Evolutionary conservation across 1,140 invertebrate species (phyloP).

Genomic region (Pantala flavescens): DNA sequence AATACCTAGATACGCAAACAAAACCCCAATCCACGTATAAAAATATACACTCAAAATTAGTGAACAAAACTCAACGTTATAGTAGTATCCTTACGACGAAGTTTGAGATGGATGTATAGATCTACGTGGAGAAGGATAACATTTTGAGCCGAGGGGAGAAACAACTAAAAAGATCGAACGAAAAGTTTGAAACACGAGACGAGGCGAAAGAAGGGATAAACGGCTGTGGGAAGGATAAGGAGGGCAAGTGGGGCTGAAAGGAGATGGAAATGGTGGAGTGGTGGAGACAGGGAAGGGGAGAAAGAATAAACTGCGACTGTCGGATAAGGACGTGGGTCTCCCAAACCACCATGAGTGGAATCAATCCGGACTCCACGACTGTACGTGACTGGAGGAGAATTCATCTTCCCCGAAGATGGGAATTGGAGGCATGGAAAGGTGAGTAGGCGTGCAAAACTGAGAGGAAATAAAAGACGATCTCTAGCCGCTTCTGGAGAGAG

Average conservation of each 20-base stretch:
- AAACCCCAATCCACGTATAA: too few relatives aligned
- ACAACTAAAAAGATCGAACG: not conserved
- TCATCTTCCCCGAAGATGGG: not conserved
- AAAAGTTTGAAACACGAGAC: not conserved
- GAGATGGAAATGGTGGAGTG: not conserved
- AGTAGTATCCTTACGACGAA: too few relatives aligned
- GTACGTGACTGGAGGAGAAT: not conserved
- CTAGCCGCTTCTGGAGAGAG: too few relatives aligned
- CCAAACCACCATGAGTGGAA: not conserved
- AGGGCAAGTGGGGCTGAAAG: not conserved
- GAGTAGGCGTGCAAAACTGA: not conserved
- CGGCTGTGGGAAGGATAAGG: not conserved
- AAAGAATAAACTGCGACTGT: constrained; percentile 7
- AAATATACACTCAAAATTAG: too few relatives aligned
- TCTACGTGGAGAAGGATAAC: too few relatives aligned
- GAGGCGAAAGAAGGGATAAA: not conserved
- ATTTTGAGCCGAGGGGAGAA: not conserved
- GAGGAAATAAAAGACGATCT: too few relatives aligned
- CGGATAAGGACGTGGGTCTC: not conserved
- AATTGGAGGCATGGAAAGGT: not conserved
- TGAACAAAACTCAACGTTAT: too few relatives aligned
- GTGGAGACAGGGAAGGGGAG: not conserved
- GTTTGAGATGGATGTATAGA: too few relatives aligned
- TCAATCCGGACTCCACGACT: not conserved
- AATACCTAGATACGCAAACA: too few relatives aligned